Conservation (phyloP, 2,888 invertebrate genomes). For the Nomada hirtipes region DNA sequence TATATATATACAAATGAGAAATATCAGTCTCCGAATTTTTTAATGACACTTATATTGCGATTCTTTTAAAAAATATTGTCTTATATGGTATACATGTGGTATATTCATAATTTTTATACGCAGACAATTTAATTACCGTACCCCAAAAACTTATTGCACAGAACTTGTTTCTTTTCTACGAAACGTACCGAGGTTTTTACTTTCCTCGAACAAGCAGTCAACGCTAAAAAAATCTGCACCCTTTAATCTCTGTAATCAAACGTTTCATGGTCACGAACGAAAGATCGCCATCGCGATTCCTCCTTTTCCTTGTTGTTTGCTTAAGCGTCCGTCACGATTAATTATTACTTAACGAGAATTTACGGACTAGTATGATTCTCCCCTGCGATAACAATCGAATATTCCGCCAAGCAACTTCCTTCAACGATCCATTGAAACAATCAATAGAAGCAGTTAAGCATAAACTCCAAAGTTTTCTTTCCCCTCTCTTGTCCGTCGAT, state of each 20-base stretch:
- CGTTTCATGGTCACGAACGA: conserved; percentile 24
- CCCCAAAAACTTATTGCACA: not conserved
- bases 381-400: conserved; percentile 18
- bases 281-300: conserved; percentile 45
- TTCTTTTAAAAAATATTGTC: too few species aligned
- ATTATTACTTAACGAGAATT: conserved; percentile 44
- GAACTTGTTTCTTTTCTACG: not conserved
- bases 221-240: conserved; percentile 22
- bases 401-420: conserved; percentile 8
- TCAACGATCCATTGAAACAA: not conserved
- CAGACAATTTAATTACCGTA: too few species aligned
- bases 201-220: not conserved
- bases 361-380: conserved; percentile 24
- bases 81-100: too few species aligned
- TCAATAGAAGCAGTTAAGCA: not conserved
- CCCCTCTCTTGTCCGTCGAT: not conserved
- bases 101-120: too few species aligned
- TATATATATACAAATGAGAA: too few species aligned
- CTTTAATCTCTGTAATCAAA: conserved; percentile 28
- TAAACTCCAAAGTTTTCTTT: not conserved
- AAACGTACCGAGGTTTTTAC: not conserved
- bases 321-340: conserved; percentile 46
- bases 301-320: conserved; percentile 48
- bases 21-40: too few species aligned
- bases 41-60: too few species aligned